A percentile compares a stretch with the other conserved stretches of the same genome.
These are phyloP conservation scores for Siphamia tubifer DNA, from an alignment of 2,113 vertebrate genomes.

Conservation along the genomic window DNA sequence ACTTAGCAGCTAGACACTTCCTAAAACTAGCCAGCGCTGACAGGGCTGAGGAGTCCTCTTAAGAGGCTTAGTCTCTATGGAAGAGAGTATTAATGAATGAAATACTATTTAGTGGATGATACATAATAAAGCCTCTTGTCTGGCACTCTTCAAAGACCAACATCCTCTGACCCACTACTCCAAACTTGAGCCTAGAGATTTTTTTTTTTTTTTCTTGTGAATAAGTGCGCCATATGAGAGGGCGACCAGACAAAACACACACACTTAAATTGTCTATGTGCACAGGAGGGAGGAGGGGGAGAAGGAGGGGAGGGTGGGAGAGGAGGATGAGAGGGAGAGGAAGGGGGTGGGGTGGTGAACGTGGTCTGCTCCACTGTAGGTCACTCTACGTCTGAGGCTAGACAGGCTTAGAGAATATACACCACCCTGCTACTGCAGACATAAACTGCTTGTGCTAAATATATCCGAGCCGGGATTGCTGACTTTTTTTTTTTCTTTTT, in stretches of 20 bases:
- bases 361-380: conserved; percentile 72
- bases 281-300: conserved; percentile 41
- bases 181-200: conserved; percentile 84
- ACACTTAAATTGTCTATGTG: conserved; percentile 84
- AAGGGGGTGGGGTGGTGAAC: conserved; percentile 56
- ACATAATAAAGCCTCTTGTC: conserved; percentile 81
- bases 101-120: conserved; percentile 85
- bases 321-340: conserved; percentile 37
- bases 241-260: conserved; percentile 92
- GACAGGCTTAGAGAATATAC: conserved; percentile 60
- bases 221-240: conserved; percentile 79
- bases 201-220: conserved; percentile 78
- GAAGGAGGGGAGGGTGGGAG: conserved; percentile 53
- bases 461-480: conserved; percentile 27
- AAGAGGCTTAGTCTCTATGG: conserved; percentile 77
- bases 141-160: conserved; percentile 84
- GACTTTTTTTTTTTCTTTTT: no score
- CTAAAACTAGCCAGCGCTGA: conserved; percentile 64
- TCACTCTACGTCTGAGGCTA: conserved; percentile 62
- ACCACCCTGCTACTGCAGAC: conserved; percentile 46
- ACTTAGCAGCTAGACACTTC: conserved; percentile 61
- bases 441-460: conserved; percentile 51
- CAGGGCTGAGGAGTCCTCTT: conserved; percentile 71
- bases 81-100: conserved; percentile 82
- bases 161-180: conserved; percentile 87